Conservation (phyloP, 1,140 invertebrate species). For the Eupeodes corollae region DNA sequence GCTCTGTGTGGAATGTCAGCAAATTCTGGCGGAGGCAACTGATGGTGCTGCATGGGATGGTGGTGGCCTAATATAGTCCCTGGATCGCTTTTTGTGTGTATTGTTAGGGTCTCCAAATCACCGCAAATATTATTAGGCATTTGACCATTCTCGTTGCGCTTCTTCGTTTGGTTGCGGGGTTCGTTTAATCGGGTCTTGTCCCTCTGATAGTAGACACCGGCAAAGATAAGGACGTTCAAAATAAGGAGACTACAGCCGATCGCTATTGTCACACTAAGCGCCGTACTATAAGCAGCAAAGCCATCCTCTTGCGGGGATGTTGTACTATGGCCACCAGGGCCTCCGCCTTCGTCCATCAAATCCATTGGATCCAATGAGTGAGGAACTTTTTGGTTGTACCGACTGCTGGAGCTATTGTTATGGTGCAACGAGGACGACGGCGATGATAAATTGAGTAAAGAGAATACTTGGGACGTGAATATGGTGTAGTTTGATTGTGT, state of each 20-base stretch:
- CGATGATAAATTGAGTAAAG: constrained; percentile 32
- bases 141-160: constrained; percentile 69
- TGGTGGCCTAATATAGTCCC: constrained; percentile 54
- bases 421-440: constrained; percentile 29
- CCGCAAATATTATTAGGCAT: constrained; percentile 76
- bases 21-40: constrained; percentile 64
- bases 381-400: constrained; percentile 16
- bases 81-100: constrained; percentile 53
- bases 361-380: constrained; percentile 33
- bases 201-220: constrained; percentile 85
- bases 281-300: constrained; percentile 77
- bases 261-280: constrained; percentile 83
- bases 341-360: constrained; percentile 19
- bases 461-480: constrained; percentile 35
- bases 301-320: constrained; percentile 61
- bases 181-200: constrained; percentile 66
- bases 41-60: constrained; percentile 59
- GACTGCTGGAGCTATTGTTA: constrained; percentile 16
- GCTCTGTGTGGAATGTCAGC: constrained; percentile 60
- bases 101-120: constrained; percentile 56
- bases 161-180: constrained; percentile 45
- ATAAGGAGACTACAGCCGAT: constrained; percentile 84
- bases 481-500: constrained; percentile 33
- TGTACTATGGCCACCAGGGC: constrained; percentile 38
- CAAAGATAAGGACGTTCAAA: constrained; percentile 84